Evolutionary conservation across 2,888 invertebrate genomes (phyloP).

Genomic region (Chaetoderma sp.): DNA sequence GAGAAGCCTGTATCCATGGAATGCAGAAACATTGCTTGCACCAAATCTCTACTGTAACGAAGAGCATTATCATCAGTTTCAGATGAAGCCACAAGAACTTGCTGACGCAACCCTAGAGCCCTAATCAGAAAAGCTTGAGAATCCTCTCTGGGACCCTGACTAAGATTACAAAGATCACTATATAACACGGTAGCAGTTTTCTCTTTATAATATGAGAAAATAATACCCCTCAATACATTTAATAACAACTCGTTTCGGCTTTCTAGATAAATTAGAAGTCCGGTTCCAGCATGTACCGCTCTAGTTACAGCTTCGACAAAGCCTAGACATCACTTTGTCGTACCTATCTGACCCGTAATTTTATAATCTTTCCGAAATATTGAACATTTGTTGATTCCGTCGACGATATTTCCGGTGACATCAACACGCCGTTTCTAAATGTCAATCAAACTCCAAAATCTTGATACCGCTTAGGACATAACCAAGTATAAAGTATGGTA

Average conservation of each 20-base stretch:
- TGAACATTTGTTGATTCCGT: not conserved
- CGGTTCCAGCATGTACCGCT: not conserved
- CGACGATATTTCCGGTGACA: no score
- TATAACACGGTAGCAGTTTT: not conserved
- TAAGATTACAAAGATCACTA: not conserved
- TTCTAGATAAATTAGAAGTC: not conserved
- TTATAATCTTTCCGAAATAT: not conserved
- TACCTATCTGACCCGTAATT: not conserved
- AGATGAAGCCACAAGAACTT: no score
- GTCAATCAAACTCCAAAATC: no score
- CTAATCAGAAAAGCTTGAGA: not conserved
- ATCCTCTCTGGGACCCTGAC: not conserved
- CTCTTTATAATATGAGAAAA: not conserved
- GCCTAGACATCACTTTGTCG: not conserved
- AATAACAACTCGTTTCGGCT: not conserved
- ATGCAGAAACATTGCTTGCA: no score
- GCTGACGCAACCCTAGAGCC: not conserved
- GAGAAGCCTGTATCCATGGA: no score
- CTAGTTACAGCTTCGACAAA: not conserved
- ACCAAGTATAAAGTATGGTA: no score
- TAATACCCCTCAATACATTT: not conserved
- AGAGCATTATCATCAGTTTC: no score
- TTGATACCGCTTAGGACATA: no score
- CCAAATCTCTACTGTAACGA: no score
- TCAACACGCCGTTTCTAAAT: no score